Percentiles rank a stretch among this genome's conserved stretches.
Evolutionary conservation across 2,888 invertebrate genomes (phyloP).

Genomic region (Nipponacmea schrenckii): DNA sequence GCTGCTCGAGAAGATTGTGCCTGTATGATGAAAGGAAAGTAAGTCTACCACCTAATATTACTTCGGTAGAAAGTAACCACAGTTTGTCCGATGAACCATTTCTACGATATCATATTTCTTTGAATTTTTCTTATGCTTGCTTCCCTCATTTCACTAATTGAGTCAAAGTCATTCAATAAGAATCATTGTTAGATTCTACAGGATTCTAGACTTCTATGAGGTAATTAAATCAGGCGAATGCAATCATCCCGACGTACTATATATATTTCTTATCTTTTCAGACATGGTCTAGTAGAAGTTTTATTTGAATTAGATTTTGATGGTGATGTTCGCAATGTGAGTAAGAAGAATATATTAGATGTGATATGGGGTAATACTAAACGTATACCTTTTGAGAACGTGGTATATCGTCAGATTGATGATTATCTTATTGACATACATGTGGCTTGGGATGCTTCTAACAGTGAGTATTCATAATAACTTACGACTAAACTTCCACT

Average conservation of each 20-base stretch:
- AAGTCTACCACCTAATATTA: not conserved
- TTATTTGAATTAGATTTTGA: slow-evolving; percentile 27
- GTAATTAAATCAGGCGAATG: too few species aligned
- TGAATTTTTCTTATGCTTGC: too few species aligned
- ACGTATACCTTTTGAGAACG: slow-evolving; percentile 21
- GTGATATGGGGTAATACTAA: slow-evolving; percentile 24
- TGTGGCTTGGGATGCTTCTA: slow-evolving; percentile 24
- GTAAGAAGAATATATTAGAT: slow-evolving; percentile 19
- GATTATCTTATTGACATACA: slow-evolving; percentile 35
- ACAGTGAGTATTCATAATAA: slow-evolving; percentile 17
- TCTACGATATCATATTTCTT: too few species aligned
- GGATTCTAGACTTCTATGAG: too few species aligned
- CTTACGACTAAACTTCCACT: too few species aligned
- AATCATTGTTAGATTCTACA: too few species aligned
- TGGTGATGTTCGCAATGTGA: slow-evolving; percentile 20
- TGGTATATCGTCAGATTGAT: slow-evolving; percentile 24
- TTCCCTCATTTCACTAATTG: too few species aligned
- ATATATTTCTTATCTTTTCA: not conserved
- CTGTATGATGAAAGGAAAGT: slow-evolving; percentile 5
- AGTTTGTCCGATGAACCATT: too few species aligned
- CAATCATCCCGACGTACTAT: too few species aligned
- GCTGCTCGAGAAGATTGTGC: slow-evolving; percentile 1
- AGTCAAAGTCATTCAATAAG: too few species aligned
- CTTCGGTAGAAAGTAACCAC: too few species aligned
- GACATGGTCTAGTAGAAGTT: slow-evolving; percentile 29